These are phyloP conservation scores for Agonum fuliginosum DNA, from an alignment of 2,888 invertebrate species.

Conservation along the genomic window DNA sequence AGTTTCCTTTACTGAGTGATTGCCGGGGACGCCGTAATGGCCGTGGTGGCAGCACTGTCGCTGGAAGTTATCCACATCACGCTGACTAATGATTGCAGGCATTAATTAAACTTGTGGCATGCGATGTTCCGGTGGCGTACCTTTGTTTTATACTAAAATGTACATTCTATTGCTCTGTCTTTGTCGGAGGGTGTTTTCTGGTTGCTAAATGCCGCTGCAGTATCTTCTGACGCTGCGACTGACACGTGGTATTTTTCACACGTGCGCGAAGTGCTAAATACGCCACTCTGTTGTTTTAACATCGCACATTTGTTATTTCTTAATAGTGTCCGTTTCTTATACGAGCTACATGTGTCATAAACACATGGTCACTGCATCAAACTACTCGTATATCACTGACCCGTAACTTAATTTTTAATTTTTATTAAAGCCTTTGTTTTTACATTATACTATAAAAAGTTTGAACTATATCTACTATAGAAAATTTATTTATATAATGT, in stretches of 20 bases:
- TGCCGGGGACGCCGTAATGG: conserved; percentile 43
- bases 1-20: conserved; percentile 53
- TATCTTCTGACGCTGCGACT: background rate
- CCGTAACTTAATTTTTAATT: no score
- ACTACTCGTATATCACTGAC: no score
- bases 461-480: no score
- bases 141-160: conserved; percentile 54
- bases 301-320: conserved; percentile 20
- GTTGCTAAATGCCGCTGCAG: background rate
- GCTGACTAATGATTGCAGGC: conserved; percentile 59
- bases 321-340: conserved; percentile 35
- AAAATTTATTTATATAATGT: no score
- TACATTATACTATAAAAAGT: no score
- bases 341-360: no score
- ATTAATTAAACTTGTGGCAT: conserved; percentile 60
- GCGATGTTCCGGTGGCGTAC: conserved; percentile 52
- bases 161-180: conserved; percentile 46
- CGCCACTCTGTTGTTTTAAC: conserved; percentile 29
- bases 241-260: conserved; percentile 45
- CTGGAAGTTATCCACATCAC: conserved; percentile 58
- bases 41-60: conserved; percentile 39
- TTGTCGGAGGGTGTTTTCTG: no score
- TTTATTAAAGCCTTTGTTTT: no score
- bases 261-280: conserved; percentile 34
- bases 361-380: no score